These are phyloP conservation scores for Plecotus auritus DNA, from an alignment of 2,113 vertebrate genomes.

Conservation along the genomic window DNA sequence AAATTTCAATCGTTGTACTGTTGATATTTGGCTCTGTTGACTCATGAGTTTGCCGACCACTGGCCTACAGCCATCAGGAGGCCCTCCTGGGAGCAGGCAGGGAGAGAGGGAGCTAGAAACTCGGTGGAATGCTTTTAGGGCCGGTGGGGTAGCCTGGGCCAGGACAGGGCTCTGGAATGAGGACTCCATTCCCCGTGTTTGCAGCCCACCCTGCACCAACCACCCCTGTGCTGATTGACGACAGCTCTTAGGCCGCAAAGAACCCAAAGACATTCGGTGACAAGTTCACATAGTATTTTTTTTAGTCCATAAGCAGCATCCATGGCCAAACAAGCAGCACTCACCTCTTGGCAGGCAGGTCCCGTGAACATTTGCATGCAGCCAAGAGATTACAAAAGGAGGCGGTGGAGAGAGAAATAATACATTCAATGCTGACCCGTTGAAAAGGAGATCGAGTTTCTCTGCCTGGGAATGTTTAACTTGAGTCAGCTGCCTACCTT, in stretches of 20 bases:
- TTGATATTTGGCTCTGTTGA: too few relatives aligned
- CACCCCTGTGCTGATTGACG: fast-evolving
- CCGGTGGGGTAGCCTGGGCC: neutral
- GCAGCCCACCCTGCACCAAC: neutral
- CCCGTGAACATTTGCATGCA: neutral
- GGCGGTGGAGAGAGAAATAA: neutral
- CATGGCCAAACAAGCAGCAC: neutral
- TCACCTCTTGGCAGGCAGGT: neutral
- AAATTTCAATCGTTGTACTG: too few relatives aligned
- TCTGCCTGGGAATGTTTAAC: neutral
- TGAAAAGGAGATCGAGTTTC: neutral
- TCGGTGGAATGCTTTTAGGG: neutral
- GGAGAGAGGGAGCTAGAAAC: neutral
- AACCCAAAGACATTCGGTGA: neutral
- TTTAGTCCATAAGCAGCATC: neutral
- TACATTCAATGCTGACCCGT: fast-evolving
- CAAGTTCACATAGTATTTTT: neutral
- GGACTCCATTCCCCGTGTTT: neutral
- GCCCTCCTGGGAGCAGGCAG: neutral
- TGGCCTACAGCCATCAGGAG: neutral
- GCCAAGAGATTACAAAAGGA: neutral
- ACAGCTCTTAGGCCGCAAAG: neutral
- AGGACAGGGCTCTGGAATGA: neutral
- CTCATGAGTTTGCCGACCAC: too few relatives aligned
- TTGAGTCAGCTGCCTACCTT: neutral